phyloP scores from a whole-genome alignment of 2,888 invertebrate genomes.

The Monochamus alternatus region DNA sequence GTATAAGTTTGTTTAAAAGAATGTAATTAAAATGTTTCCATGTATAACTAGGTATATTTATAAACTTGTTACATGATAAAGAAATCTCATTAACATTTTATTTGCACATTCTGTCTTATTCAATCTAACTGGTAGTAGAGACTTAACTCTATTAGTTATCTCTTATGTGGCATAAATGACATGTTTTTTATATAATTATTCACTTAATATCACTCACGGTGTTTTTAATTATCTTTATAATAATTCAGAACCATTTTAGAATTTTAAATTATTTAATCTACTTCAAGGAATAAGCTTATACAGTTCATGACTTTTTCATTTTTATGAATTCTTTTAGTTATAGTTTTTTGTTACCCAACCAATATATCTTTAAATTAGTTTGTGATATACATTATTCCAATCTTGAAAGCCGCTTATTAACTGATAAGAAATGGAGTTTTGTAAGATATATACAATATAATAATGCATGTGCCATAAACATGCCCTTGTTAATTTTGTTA shows the following conservation, averaged over 20 bases:
- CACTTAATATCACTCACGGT: background rate
- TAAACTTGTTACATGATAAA: conserved; percentile 12
- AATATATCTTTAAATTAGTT: conserved; percentile 5
- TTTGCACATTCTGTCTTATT: conserved; percentile 3
- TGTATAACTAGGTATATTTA: background rate
- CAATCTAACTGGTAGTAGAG: background rate
- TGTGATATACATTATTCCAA: background rate
- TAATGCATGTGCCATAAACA: background rate
- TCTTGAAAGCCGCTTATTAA: background rate
- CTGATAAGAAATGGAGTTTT: background rate
- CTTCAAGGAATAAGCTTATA: background rate
- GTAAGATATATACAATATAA: background rate
- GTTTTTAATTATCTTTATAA: background rate
- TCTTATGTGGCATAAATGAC: background rate
- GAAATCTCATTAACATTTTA: conserved; percentile 3
- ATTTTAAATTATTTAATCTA: background rate
- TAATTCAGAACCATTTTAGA: background rate
- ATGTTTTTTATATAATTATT: background rate
- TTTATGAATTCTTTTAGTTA: background rate
- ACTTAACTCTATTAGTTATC: background rate
- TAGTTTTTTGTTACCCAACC: background rate
- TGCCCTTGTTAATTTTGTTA: background rate
- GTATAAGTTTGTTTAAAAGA: background rate
- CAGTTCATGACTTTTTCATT: background rate
- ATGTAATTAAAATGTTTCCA: background rate